Evolutionary conservation across 2,888 invertebrate species (phyloP), one percentile per base, ranked within the genome.

Genomic region (Himalopsyche anomala): DNA sequence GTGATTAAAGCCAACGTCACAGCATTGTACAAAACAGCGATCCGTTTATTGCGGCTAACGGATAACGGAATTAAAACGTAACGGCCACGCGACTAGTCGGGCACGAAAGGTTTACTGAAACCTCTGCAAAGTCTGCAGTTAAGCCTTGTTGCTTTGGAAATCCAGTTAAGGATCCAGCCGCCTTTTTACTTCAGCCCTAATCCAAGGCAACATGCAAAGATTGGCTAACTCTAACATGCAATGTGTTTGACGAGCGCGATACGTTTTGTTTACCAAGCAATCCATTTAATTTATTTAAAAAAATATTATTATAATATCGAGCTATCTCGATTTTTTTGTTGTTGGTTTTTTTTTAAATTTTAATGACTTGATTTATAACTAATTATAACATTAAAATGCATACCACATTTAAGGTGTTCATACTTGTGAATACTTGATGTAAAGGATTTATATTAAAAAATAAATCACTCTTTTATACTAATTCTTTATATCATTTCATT

Each of bases 161-260:
- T 83, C 83, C 83, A n/a, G 55, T 83, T 56, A 83, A 83, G 62
- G 62, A 83, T 83, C 83, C 83, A 54, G 83, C 56, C 62, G 62
- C 62, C 19, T 62, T 62, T 62, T 62, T 62, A 28, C 74, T 51
- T 51, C 38, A 28, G 84, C 51, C 55, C 6, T 87, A 87, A 87
- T 87, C 87, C 84, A 42, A 12, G 55, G 11, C 36, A 42, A 80
- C 87, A 87, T 87, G 87, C 87, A 85, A 85, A 85, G 82, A 85
- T 82, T 62, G 84, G 42, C 54, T 85, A 40, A 45, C 15, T 85
- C 6, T 0, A 28, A 83, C 56, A 85, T 84, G 82, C 40, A 28
- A 81, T 81, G 51, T 51, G 36, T n/a, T 28, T n/a, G 62, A 11
- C 62, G 6, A 62, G 5, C 19, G 62, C 19, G 19, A 62, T 19